phyloP scores from a whole-genome alignment of 2,113 vertebrate genomes.

The Mirounga angustirostris region DNA sequence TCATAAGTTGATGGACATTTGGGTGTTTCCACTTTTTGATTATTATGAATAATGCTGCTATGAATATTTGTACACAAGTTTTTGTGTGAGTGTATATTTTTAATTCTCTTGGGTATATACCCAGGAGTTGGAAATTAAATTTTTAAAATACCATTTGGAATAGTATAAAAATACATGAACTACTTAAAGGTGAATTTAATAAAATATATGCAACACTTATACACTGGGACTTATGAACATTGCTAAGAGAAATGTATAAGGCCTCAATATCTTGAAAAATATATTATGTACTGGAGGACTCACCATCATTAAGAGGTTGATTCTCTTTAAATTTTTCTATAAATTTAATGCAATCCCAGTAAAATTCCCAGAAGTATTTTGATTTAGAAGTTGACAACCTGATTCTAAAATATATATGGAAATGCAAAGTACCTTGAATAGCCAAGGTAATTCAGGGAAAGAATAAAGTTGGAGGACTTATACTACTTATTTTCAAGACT shows the following conservation, averaged over 20 bases:
- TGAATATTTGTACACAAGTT: background rate
- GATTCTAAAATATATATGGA: background rate
- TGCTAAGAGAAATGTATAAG: background rate
- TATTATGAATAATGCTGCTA: background rate
- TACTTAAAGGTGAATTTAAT: background rate
- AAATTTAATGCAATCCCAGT: background rate
- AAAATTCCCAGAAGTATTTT: slow-evolving; percentile 9
- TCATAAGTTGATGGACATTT: background rate
- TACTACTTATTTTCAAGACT: background rate
- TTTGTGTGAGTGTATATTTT: background rate
- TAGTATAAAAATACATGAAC: background rate
- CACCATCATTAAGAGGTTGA: background rate
- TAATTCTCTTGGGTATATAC: background rate
- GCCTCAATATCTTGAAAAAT: background rate
- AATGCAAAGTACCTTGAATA: background rate
- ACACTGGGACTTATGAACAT: background rate
- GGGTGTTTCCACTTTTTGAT: background rate
- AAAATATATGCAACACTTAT: background rate
- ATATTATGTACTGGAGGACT: background rate
- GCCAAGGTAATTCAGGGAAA: background rate
- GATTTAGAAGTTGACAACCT: background rate
- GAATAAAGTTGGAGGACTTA: background rate
- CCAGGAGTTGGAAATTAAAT: background rate
- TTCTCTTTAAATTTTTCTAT: background rate
- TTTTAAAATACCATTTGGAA: background rate